Evolutionary conservation across 1,140 invertebrate genomes (phyloP), one percentile per base, ranked within the genome.

Genomic region (Drosophila ficusphila): DNA sequence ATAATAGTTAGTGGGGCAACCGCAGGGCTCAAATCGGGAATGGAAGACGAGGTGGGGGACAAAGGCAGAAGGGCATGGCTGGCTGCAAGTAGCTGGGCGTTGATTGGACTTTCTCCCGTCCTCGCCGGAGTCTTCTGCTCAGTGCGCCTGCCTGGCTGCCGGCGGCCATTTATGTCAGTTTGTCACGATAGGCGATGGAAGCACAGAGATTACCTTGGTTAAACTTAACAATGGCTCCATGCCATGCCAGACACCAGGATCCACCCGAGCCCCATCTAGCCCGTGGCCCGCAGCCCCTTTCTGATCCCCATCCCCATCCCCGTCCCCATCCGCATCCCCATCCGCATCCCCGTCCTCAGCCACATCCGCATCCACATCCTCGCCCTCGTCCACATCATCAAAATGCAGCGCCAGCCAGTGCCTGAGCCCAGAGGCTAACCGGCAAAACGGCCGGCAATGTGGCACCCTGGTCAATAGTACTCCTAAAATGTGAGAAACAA

Each of bases 161-260:
- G 82, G 47, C 73, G 78, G 82, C 56, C 82, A 88, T 88, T 88
- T 88, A 88, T 88, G 82, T 82, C 82, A 88, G 82, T 88, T 88
- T 88, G 82, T 88, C 82, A 88, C 82, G 82, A 88, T 82, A 88
- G 82, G 82, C 82, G 82, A 88, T 88, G 73, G 82, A 82, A 88
- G 82, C 82, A 81, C 64, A 88, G 82, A 88, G 82, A 88, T 88
- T 88, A 88, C 82, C 82, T 88, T 88, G 82, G 82, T 88, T 88
- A 88, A 85, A 88, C 82, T 88, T 88, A 88, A 88, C 82, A 86
- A 86, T 77, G 77, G 81, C 77, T 72, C 73, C 54, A 61, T 75
- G 69, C 70, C 70, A 86, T 56, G 75, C 64, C 81, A 73, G 60
- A 68, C 81, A 79, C 76, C 62, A 67, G 62, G 62, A 56, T 58